Percentiles rank a stretch among this genome's conserved stretches.
phyloP scores from a whole-genome alignment of 2,888 invertebrate genomes.

The Ariolimax columbianus region DNA sequence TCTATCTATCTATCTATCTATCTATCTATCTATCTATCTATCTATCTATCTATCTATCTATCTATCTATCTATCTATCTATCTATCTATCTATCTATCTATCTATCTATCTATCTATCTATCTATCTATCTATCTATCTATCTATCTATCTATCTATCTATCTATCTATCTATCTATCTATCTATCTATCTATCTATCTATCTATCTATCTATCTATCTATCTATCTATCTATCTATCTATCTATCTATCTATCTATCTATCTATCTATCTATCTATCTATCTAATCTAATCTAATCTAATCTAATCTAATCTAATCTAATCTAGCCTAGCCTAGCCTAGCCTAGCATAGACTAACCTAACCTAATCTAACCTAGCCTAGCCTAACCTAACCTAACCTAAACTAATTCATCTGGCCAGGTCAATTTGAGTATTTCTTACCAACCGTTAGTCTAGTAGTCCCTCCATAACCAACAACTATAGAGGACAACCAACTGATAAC shows the following conservation, averaged over 20 bases:
- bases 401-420: background rate
- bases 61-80: constrained; percentile 1
- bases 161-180: constrained; percentile 9
- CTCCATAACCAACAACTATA: too few relatives aligned
- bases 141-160: background rate
- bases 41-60: constrained; percentile 8
- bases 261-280: too few relatives aligned
- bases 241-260: constrained; percentile 10
- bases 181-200: constrained; percentile 14
- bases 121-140: background rate
- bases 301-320: background rate
- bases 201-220: constrained; percentile 14
- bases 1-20: background rate
- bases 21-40: background rate
- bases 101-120: background rate
- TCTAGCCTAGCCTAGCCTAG: constrained; percentile 5
- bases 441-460: too few relatives aligned
- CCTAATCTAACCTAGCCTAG: constrained; percentile 7
- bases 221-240: constrained; percentile 11
- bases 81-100: background rate
- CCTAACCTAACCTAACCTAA: constrained; percentile 20
- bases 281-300: background rate
- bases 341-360: background rate
- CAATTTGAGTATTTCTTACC: too few relatives aligned
- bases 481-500: too few relatives aligned